Percentiles rank a stretch among this genome's conserved stretches.
These are phyloP conservation scores for Morelia viridis DNA, from an alignment of 2,797 vertebrate genomes.

Conservation along the genomic window DNA sequence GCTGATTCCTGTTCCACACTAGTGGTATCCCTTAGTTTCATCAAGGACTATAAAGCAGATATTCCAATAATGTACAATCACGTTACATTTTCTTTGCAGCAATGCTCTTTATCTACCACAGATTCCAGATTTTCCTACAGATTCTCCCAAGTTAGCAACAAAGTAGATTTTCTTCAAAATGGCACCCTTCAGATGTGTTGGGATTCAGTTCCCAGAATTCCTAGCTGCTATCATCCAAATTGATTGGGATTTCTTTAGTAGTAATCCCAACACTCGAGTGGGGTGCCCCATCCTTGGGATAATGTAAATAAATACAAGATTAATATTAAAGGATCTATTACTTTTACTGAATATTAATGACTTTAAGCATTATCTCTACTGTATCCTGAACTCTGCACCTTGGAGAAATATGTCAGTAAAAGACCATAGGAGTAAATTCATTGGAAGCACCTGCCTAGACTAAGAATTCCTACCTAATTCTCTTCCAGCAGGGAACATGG, in stretches of 20 bases:
- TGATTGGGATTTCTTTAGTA: not conserved
- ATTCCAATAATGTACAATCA: not conserved
- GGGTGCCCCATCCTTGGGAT: not conserved
- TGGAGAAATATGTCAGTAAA: not conserved
- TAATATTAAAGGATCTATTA: not conserved
- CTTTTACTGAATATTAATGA: not conserved
- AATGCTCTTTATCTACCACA: not conserved
- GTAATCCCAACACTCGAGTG: not conserved
- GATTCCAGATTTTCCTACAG: not conserved
- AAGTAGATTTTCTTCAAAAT: not conserved
- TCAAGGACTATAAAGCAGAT: not conserved
- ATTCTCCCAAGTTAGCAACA: not conserved
- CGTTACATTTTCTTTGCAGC: not conserved
- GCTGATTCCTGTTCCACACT: not conserved
- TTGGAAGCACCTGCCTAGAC: not conserved
- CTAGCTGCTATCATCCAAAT: not conserved
- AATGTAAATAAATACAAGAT: not conserved
- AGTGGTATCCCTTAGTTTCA: not conserved
- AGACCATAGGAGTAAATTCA: not conserved
- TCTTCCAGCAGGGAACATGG: not conserved
- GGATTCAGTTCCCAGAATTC: not conserved
- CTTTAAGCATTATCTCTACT: not conserved
- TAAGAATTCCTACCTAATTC: no score
- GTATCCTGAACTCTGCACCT: not conserved
- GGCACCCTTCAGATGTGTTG: not conserved